Evolutionary conservation across 2,888 invertebrate species (phyloP).

Genomic region (Xestia c-nigrum): DNA sequence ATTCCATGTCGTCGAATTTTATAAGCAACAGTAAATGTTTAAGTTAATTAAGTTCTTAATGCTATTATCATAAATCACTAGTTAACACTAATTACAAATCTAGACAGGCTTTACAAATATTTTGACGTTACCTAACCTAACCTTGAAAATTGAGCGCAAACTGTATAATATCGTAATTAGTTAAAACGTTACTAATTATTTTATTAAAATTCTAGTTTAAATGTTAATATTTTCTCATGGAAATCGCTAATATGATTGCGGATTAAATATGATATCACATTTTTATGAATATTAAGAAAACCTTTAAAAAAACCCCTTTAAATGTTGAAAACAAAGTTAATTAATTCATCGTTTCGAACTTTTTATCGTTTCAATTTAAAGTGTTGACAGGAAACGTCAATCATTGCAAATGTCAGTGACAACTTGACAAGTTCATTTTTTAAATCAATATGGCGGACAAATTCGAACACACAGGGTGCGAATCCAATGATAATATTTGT

Average conservation of each 20-base stretch:
- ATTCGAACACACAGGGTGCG: not conserved
- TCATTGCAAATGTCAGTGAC: conserved; percentile 39
- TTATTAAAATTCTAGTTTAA: conserved; percentile 39
- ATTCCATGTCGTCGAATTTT: not conserved
- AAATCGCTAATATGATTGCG: conserved; percentile 10
- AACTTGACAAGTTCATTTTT: conserved; percentile 1
- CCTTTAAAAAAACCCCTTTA: not conserved
- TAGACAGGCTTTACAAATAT: conserved; percentile 10
- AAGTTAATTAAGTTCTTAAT: not conserved
- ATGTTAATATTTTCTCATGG: conserved; percentile 50
- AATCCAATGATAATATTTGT: not conserved
- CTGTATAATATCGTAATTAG: conserved; percentile 42
- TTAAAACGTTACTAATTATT: conserved; percentile 38
- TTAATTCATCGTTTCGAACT: not conserved
- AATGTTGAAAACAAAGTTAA: conserved; percentile 15
- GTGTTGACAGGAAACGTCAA: conserved; percentile 39
- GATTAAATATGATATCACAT: conserved; percentile 12
- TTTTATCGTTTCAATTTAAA: conserved; percentile 6
- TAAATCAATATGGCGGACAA: not conserved
- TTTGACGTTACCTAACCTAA: conserved; percentile 36
- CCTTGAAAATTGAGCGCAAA: conserved; percentile 38
- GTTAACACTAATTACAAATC: conserved; percentile 19
- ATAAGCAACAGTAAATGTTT: not conserved
- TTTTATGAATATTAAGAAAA: conserved; percentile 17
- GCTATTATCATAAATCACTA: conserved; percentile 14